Base-by-base conservation (phyloP, 1,140 invertebrate genomes). In the Danaus plexippus region DNA sequence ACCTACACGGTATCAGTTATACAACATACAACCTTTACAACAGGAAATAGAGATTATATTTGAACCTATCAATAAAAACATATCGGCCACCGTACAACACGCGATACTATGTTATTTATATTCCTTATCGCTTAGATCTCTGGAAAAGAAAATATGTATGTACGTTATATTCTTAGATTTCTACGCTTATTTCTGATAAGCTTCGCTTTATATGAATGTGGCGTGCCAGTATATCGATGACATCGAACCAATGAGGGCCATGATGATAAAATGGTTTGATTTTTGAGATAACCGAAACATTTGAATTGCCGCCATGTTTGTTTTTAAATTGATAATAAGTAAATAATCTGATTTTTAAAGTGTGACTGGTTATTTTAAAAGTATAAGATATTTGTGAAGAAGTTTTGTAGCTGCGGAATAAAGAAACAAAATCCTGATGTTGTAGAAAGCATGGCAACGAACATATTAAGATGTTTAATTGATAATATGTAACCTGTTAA, bases 51-150 rank as follows among this genome's bases (percentile, higher is more conserved):
- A 47, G 56, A 32, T 22, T 46, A 58, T 46, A 58, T 43, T 58
- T 40, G 11, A 52, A 52, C 13, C 47, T 32, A 57, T 43, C 11
- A 47, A 12, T 49, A 11, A 1, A 40, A 6, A 10, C 11, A 45
- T 57, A 40, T 51, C 43, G 45, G 22, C 43, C 1, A 52, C 47
- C 32, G 55, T 58, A 58, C 56, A 58, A 47, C 56, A 58, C 56
- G 56, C 56, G 56, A 58, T 52, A 15, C 50, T 51, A 12, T 45
- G 55, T 57, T 58, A 58, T 58, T 58, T 58, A 52, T 58, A 58
- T 47, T 46, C 45, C 48, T 61, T 56, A 61, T 61, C 59, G 40
- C 54, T 40, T 43, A 52, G 15, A 56, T 56, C 54, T 56, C 44
- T 41, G 49, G 53, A 54, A 54, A 53, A 54, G 57, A 54, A 57